Evolutionary conservation across 2,888 invertebrate genomes (phyloP).

Genomic region (Arenicola marina): DNA sequence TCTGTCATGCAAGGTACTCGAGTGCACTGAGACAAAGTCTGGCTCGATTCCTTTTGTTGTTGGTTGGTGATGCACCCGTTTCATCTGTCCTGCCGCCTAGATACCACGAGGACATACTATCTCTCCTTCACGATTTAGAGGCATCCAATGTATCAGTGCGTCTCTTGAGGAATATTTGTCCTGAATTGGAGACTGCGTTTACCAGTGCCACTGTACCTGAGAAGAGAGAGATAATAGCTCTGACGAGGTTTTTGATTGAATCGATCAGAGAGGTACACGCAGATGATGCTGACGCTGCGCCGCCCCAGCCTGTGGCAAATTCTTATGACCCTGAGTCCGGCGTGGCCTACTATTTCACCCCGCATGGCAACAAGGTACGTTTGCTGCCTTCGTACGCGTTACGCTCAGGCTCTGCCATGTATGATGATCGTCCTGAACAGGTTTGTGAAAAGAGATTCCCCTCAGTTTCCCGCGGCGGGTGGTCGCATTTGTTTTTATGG

Average conservation of each 20-base stretch:
- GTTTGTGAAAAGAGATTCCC: background rate
- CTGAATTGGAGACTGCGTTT: background rate
- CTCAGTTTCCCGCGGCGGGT: background rate
- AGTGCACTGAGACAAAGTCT: background rate
- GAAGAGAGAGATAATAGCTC: no score
- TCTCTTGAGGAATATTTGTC: background rate
- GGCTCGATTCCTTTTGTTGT: background rate
- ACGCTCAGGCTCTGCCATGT: background rate
- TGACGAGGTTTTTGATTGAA: background rate
- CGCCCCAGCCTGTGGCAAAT: no score
- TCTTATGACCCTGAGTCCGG: slow-evolving; percentile 5
- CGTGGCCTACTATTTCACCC: slow-evolving; percentile 6
- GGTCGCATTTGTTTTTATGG: slow-evolving; percentile 5
- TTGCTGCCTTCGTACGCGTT: background rate
- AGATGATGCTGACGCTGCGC: background rate
- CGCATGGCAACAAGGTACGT: background rate
- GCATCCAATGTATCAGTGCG: no score
- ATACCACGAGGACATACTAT: background rate
- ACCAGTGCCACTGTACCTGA: no score
- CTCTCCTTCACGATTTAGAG: background rate
- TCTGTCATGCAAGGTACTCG: background rate
- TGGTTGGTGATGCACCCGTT: background rate
- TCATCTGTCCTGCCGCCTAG: background rate
- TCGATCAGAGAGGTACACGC: background rate
- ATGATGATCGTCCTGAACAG: background rate